Evolutionary conservation across 1,140 invertebrate genomes (phyloP).

Genomic region (Oryctes rhinoceros): DNA sequence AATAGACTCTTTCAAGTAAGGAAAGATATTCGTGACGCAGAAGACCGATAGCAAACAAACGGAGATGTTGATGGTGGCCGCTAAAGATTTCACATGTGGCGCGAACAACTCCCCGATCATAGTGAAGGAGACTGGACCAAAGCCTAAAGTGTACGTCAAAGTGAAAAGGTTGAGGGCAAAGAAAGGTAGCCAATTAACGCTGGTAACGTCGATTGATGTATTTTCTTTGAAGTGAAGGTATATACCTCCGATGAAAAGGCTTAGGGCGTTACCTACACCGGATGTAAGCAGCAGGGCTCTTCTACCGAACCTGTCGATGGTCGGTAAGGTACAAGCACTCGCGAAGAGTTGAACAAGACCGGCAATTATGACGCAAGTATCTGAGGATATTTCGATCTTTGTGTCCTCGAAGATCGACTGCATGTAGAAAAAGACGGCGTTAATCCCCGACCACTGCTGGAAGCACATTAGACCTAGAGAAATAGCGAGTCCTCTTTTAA

Average conservation of each 20-base stretch:
- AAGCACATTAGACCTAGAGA: slow-evolving; percentile 76
- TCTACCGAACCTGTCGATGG: slow-evolving; percentile 78
- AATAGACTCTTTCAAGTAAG: slow-evolving; percentile 65
- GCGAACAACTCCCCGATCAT: slow-evolving; percentile 84
- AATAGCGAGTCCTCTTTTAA: slow-evolving; percentile 65
- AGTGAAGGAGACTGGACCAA: slow-evolving; percentile 83
- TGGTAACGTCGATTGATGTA: slow-evolving; percentile 27
- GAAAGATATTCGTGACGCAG: slow-evolving; percentile 77
- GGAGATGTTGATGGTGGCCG: slow-evolving; percentile 75
- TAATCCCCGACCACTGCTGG: slow-evolving; percentile 83
- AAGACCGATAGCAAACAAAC: slow-evolving; percentile 81
- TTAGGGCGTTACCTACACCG: slow-evolving; percentile 65
- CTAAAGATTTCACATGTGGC: slow-evolving; percentile 74
- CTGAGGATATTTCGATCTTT: slow-evolving; percentile 66
- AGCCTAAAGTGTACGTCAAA: slow-evolving; percentile 61
- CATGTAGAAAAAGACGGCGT: slow-evolving; percentile 86
- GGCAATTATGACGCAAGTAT: slow-evolving; percentile 77
- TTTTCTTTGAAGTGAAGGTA: slow-evolving; percentile 44
- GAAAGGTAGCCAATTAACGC: slow-evolving; percentile 44
- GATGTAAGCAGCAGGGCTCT: slow-evolving; percentile 74
- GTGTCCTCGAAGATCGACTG: slow-evolving; percentile 74
- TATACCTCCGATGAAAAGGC: slow-evolving; percentile 43
- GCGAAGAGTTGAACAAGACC: slow-evolving; percentile 75
- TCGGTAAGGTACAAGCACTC: slow-evolving; percentile 70
- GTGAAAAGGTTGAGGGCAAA: slow-evolving; percentile 40